Percentiles rank a stretch among this genome's conserved stretches.
These are phyloP conservation scores for Heterodera carotae DNA, from an alignment of 1,140 invertebrate genomes.

Conservation along the genomic window DNA sequence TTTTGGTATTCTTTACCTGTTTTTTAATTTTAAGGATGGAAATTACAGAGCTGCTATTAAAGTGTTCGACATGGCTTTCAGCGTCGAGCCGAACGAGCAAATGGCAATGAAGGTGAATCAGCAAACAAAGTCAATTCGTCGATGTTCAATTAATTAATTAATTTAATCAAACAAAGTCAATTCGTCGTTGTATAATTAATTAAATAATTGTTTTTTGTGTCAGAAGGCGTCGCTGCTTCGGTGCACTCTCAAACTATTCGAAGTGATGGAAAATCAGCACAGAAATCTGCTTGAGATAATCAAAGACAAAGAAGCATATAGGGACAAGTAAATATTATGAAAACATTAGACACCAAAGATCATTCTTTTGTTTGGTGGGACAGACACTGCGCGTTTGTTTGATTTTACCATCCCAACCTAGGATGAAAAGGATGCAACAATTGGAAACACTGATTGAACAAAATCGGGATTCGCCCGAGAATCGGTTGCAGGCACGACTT, in stretches of 20 bases:
- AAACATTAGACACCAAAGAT: too few species aligned
- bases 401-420: background rate
- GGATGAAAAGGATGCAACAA: constrained; percentile 11
- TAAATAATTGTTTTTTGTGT: too few species aligned
- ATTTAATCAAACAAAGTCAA: background rate
- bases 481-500: constrained; percentile 24
- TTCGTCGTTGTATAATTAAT: background rate
- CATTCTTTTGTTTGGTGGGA: too few species aligned
- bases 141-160: constrained; percentile 1
- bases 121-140: background rate
- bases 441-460: constrained; percentile 20
- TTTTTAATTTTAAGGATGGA: constrained; percentile 18
- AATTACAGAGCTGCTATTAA: constrained; percentile 18
- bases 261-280: constrained; percentile 35
- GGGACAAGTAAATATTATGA: constrained; percentile 34
- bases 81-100: background rate
- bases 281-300: constrained; percentile 22
- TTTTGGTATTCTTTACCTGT: too few species aligned
- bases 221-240: constrained; percentile 13
- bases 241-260: constrained; percentile 20
- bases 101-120: constrained; percentile 5
- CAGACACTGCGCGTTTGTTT: background rate
- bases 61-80: constrained; percentile 16
- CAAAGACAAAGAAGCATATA: constrained; percentile 17
- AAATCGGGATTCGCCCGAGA: constrained; percentile 12